Conservation (phyloP, 2,113 vertebrate species). For the Sardina pilchardus region DNA sequence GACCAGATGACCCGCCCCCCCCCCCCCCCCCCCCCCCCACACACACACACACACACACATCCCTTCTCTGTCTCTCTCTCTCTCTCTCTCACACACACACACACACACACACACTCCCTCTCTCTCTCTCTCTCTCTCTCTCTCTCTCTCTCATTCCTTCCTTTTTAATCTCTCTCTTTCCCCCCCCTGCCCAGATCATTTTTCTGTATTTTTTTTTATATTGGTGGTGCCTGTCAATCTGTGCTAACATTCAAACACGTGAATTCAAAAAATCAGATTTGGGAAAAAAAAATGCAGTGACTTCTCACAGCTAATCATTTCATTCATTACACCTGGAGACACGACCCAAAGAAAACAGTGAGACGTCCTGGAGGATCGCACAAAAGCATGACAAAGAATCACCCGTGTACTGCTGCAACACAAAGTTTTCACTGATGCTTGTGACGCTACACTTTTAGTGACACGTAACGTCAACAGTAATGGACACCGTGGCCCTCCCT, state of each 20-base stretch:
- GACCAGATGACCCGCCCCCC: slow-evolving; percentile 40
- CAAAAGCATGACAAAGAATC: too few relatives aligned
- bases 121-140: neutral
- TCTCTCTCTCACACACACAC: neutral
- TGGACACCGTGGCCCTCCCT: neutral
- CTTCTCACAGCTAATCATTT: neutral
- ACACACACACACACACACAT: neutral
- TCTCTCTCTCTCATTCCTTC: neutral
- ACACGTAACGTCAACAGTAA: neutral
- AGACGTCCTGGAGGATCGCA: too few relatives aligned
- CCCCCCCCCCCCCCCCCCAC: neutral
- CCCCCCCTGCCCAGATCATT: too few relatives aligned
- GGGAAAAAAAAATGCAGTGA: neutral
- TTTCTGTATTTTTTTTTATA: neutral
- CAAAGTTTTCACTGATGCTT: too few relatives aligned
- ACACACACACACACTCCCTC: neutral
- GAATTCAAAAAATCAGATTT: neutral
- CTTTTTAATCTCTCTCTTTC: neutral
- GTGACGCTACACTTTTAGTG: neutral
- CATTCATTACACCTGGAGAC: neutral
- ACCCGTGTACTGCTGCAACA: too few relatives aligned
- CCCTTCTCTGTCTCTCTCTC: neutral
- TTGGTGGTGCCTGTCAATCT: neutral
- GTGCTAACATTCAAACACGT: neutral
- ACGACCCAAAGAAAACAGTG: too few relatives aligned